Base-by-base conservation (phyloP, 1,140 invertebrate species). In the Brachionus sp. region DNA sequence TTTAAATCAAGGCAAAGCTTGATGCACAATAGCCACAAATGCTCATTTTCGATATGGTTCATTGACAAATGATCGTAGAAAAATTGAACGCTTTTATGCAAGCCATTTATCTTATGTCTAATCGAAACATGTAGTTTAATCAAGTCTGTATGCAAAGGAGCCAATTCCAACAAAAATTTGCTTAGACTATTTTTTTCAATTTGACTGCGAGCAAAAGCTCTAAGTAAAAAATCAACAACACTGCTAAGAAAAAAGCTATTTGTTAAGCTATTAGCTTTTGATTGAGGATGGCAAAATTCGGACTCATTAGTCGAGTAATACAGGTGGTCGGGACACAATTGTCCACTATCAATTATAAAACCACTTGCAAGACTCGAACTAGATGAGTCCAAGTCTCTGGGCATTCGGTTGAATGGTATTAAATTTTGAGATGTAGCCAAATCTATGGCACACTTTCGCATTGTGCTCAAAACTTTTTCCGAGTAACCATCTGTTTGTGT, bases 21-120 rank as follows among this genome's bases (percentile, higher is more conserved):
- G 39, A 75, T 25, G 44, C 70, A 75, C 42, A 75, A 75, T 33
- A 75, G 44, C 77, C 77, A 80, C 33, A 80, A 42, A 33, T 80
- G 50, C 39, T 80, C 77, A 62, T 80, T 44, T 16, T 37, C 37
- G n/a, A 80, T 44, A 39, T 33, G 13, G 37, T 80, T 62, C 35
- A 66, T 66, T 25, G 50, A 62, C 50, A 80, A 62, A 9, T 80
- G 77, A 50, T 80, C 77, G 29, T 80, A 80, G 19, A 80, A 42
- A 12, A 33, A 9, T 25, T 80, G 77, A 25, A 80, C 19, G 13
- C 46, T 80, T 35, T 80, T 57, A 37, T 80, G 46, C 19, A 66
- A 16, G n/a, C 77, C 77, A 37, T 80, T 80, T 66, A 62, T 25
- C 57, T 80, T 80, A 57, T 62, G 57, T 7, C 50, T 42, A 29